Conservation (phyloP, 2,888 invertebrate genomes). For the Lysandra coridon region DNA sequence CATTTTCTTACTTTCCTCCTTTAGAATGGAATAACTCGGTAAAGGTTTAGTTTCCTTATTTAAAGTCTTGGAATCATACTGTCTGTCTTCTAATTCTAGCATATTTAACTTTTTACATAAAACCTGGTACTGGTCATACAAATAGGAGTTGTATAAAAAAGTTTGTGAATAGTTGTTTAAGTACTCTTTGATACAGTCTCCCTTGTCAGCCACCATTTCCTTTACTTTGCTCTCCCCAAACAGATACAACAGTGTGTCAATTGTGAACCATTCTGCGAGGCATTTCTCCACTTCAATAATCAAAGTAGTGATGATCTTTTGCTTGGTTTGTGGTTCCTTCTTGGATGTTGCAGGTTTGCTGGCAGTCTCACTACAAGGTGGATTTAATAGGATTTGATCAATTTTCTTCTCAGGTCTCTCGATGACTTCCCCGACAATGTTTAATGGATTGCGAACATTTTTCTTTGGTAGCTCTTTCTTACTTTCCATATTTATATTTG, state of each 20-base stretch:
- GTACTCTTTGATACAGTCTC: slow-evolving; percentile 75
- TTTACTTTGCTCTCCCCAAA: slow-evolving; percentile 82
- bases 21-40: slow-evolving; percentile 82
- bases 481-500: slow-evolving; percentile 32
- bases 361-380: slow-evolving; percentile 39
- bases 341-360: slow-evolving; percentile 32
- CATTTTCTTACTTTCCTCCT: slow-evolving; percentile 82
- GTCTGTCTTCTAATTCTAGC: slow-evolving; percentile 82
- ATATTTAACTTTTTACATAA: slow-evolving; percentile 83
- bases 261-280: slow-evolving; percentile 85
- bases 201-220: slow-evolving; percentile 78
- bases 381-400: slow-evolving; percentile 58
- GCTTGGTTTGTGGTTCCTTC: slow-evolving; percentile 57
- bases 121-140: slow-evolving; percentile 78
- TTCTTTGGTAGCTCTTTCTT: slow-evolving; percentile 43
- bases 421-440: slow-evolving; percentile 70
- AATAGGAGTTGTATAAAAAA: slow-evolving; percentile 63
- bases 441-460: slow-evolving; percentile 52
- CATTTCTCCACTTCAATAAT: slow-evolving; percentile 79
- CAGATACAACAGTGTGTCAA: slow-evolving; percentile 82
- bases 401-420: slow-evolving; percentile 64
- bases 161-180: slow-evolving; percentile 70
- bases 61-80: slow-evolving; percentile 67
- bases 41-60: slow-evolving; percentile 77
- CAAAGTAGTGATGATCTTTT: slow-evolving; percentile 59